Base-by-base conservation (phyloP, 2,888 invertebrate species). In the Leptopilina myrica region DNA sequence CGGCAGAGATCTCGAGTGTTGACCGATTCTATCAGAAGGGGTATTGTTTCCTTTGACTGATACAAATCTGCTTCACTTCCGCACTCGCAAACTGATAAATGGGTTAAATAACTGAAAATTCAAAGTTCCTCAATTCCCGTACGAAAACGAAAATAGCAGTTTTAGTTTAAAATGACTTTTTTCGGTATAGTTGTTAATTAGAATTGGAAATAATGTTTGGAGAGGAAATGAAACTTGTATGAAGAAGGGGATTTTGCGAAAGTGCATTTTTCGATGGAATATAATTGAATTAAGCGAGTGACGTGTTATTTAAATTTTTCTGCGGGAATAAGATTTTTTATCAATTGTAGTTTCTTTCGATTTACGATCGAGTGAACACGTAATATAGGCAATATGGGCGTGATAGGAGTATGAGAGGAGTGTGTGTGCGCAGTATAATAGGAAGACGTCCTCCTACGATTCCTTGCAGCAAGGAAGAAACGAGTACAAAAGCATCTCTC, bases 391-490 rank as follows among this genome's bases (percentile, higher is more conserved):
- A 84, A 86, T 85, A 85, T 86, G 85, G 86, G 86, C 85, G 86
- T 85, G 85, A 85, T 85, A 82, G 83, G 81, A 80, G 84, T 80
- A 83, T 82, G 82, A 83, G 78, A 82, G 81, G 84, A 80, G 84
- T 73, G 73, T 73, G 53, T 73, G 43, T 43, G 53, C 77, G 81
- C 75, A 73, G 79, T 85, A 86, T 86, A 85, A 85, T 86, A 85
- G 84, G 83, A 85, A 85, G 86, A 85, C 85, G 83, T 85, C 86
- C 86, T 85, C 86, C 86, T 84, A 84, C 86, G 86, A 85, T 85
- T 84, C 84, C 83, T 83, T 83, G 80, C 80, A 83, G 81, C 82
- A 84, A 84, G 82, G 82, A 83, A 83, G 81, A 83, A 82, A 84
- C 56, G 73, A 73, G 53, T 56, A 73, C 73, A 73, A 73, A 73